These are phyloP conservation scores for Excalfactoria chinensis DNA, from an alignment of 2,113 vertebrate genomes.

Conservation along the genomic window DNA sequence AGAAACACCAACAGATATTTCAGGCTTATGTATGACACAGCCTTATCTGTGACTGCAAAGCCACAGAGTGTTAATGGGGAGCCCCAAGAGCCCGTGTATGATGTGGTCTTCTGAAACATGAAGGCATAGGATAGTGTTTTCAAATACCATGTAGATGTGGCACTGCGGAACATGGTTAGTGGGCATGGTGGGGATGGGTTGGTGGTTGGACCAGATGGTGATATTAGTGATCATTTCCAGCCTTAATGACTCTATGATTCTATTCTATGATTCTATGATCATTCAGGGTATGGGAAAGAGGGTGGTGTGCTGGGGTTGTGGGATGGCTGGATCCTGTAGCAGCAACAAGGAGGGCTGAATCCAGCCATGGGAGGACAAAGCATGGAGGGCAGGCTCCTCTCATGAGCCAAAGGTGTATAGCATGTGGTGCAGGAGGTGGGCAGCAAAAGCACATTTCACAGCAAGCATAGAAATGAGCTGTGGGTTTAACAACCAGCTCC, in stretches of 20 bases:
- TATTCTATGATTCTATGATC: too few species aligned
- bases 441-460: not conserved
- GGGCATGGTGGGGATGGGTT: too few species aligned
- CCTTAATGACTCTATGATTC: too few species aligned
- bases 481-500: not conserved
- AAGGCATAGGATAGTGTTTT: not conserved
- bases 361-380: not conserved
- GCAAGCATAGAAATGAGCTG: not conserved
- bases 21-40: not conserved
- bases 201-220: too few species aligned
- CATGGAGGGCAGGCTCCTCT: not conserved
- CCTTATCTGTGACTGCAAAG: not conserved
- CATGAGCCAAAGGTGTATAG: not conserved
- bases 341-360: not conserved
- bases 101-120: not conserved
- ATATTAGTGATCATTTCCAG: too few species aligned
- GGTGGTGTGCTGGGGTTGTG: too few species aligned
- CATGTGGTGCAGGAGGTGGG: not conserved
- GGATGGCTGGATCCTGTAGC: not conserved
- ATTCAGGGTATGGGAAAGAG: not conserved
- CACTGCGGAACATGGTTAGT: too few species aligned
- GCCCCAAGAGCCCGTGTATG: not conserved
- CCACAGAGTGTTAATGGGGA: not conserved
- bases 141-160: too few species aligned
- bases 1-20: not conserved